phyloP scores from a whole-genome alignment of 2,113 vertebrate genomes.

The Callionymus lyra region DNA sequence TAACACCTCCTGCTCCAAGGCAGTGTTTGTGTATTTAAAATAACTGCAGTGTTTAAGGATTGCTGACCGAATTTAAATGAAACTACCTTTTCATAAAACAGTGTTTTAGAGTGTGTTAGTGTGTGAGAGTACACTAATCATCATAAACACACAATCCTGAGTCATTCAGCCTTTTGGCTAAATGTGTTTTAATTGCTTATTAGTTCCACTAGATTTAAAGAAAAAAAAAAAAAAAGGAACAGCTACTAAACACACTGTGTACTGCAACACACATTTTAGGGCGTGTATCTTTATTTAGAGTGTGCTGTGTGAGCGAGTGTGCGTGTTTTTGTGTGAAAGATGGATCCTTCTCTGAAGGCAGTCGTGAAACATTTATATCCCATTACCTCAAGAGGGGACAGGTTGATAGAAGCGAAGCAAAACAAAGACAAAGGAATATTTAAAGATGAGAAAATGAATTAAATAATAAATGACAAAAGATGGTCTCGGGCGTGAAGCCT shows the following conservation, averaged over 20 bases:
- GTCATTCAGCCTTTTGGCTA: slow-evolving; percentile 21
- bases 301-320: not conserved
- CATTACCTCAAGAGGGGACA: slow-evolving; percentile 43
- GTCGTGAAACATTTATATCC: slow-evolving; percentile 57
- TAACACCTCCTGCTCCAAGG: slow-evolving; percentile 19
- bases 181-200: slow-evolving; percentile 44
- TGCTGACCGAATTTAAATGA: no score
- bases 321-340: slow-evolving; percentile 23
- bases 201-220: slow-evolving; percentile 41
- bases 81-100: not conserved
- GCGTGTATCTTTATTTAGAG: slow-evolving; percentile 8
- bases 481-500: no score
- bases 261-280: not conserved
- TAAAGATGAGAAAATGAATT: not conserved
- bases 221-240: slow-evolving; percentile 9
- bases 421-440: not conserved
- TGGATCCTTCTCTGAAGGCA: slow-evolving; percentile 38
- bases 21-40: no score
- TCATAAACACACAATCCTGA: slow-evolving; percentile 20
- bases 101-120: not conserved
- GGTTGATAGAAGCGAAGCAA: no score
- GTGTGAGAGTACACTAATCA: slow-evolving; percentile 4
- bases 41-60: no score
- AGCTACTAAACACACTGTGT: slow-evolving; percentile 10
- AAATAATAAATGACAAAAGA: no score